Evolutionary conservation across 2,888 invertebrate genomes (phyloP), one percentile per base, ranked within the genome.

Genomic region (Eledone cirrhosa): DNA sequence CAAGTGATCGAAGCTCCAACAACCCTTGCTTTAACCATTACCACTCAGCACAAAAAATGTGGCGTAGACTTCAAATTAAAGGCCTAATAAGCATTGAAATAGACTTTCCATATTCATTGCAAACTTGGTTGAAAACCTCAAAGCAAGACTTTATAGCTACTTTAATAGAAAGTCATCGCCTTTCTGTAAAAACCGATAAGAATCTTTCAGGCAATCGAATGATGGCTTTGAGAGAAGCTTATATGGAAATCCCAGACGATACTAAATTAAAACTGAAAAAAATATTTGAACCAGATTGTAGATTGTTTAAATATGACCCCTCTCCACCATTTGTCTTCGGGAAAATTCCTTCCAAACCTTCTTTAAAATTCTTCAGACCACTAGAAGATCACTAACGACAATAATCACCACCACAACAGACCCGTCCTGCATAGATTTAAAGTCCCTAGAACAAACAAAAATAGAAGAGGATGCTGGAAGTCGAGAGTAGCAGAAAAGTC

Each of bases 271-370:
- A 53, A 53, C 78, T 78, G 5, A 69, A 78, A 27, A 22, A 31
- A 41, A 33, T 78, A 31, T 75, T 72, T n/a, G 24, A 76, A n/a
- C 59, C 78, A 59, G 78, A 78, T 63, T 78, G 72, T n/a, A 7
- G n/a, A 13, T 29, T 78, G 7, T 78, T 78, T 63, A 75, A 75
- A n/a, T 78, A 78, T 29, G 59, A 78, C 24, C 75, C 59, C 1
- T 22, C 48, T n/a, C 74, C 74, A n/a, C 4, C 27, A 27, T 65
- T 65, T 24, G 27, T 41, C 41, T 41, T 41, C 11, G 41, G 11
- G 5, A 41, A 41, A 41, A 11, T 11, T 41, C 41, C 41, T 41
- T 41, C 11, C 5, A 41, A 41, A 41, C 11, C 41, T 41, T 3
- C 41, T 41, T 41, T 41, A 5, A 5, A 11, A 3, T 41, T 41